These are phyloP conservation scores for Silurus meridionalis DNA, from an alignment of 2,113 vertebrate genomes.

Conservation along the genomic window DNA sequence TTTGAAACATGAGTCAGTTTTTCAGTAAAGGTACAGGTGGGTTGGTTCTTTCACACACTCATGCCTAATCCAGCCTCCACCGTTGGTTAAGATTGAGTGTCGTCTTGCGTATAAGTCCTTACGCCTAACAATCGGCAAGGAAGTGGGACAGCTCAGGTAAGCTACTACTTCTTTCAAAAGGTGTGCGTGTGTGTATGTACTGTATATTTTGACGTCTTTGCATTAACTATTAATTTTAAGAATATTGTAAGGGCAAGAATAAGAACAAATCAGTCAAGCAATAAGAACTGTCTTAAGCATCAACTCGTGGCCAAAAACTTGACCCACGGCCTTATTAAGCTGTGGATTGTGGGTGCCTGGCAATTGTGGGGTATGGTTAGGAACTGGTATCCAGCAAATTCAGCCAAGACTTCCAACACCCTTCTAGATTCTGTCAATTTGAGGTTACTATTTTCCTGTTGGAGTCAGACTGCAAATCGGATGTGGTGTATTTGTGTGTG, in stretches of 20 bases:
- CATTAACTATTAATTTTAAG: background rate
- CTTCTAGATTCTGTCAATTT: conserved; percentile 8
- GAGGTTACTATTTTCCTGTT: conserved; percentile 47
- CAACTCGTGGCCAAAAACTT: background rate
- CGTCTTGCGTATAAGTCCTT: conserved; percentile 23
- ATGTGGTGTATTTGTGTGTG: conserved; percentile 19
- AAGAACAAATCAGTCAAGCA: conserved; percentile 22
- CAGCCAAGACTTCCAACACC: conserved; percentile 25
- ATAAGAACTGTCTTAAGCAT: conserved; percentile 29
- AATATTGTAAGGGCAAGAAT: conserved; percentile 20
- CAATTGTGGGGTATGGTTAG: conserved; percentile 22
- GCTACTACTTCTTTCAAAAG: conserved; percentile 18
- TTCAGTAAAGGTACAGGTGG: conserved; percentile 52
- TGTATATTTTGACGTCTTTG: background rate
- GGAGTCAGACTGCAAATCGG: conserved; percentile 39
- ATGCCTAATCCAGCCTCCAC: conserved; percentile 38
- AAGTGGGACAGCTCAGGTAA: conserved; percentile 44
- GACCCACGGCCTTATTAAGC: conserved; percentile 10
- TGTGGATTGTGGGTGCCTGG: conserved; percentile 25
- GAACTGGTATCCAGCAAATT: conserved; percentile 33
- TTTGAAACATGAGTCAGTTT: conserved; percentile 45
- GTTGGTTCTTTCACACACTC: conserved; percentile 46
- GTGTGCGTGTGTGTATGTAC: background rate
- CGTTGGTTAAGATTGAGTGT: conserved; percentile 30
- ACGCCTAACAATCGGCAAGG: conserved; percentile 17